These are phyloP conservation scores for Andinoacara biseriatus DNA, from an alignment of 2,113 vertebrate species.

Conservation along the genomic window DNA sequence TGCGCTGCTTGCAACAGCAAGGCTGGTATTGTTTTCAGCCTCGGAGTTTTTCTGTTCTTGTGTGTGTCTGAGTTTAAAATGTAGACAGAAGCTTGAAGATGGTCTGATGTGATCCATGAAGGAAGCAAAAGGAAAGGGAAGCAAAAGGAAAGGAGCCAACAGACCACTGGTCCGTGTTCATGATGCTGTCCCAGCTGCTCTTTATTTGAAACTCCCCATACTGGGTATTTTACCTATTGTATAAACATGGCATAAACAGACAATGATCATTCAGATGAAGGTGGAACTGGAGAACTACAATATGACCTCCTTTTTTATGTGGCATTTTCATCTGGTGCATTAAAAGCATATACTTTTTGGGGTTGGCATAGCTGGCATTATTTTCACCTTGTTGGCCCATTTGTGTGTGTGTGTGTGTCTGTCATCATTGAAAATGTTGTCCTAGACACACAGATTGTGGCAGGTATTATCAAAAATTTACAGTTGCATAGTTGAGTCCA, in stretches of 20 bases:
- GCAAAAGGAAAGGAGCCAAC: no score
- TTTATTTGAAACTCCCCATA: background rate
- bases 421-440: background rate
- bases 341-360: background rate
- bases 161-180: background rate
- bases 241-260: background rate
- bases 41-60: background rate
- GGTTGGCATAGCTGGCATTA: background rate
- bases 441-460: rapidly evolving
- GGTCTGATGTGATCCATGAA: background rate
- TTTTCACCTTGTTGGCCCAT: background rate
- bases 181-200: background rate
- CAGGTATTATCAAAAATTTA: background rate
- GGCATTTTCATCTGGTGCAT: background rate
- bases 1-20: background rate
- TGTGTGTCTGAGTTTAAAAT: background rate
- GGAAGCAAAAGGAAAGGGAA: no score
- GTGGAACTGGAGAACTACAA: background rate
- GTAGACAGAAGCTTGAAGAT: background rate
- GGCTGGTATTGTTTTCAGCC: background rate
- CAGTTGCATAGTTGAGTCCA: background rate
- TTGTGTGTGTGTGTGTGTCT: background rate
- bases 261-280: background rate
- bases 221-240: background rate
- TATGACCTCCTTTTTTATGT: background rate